Base-by-base conservation (phyloP, 2,113 vertebrate species). In the Noctilio leporinus region DNA sequence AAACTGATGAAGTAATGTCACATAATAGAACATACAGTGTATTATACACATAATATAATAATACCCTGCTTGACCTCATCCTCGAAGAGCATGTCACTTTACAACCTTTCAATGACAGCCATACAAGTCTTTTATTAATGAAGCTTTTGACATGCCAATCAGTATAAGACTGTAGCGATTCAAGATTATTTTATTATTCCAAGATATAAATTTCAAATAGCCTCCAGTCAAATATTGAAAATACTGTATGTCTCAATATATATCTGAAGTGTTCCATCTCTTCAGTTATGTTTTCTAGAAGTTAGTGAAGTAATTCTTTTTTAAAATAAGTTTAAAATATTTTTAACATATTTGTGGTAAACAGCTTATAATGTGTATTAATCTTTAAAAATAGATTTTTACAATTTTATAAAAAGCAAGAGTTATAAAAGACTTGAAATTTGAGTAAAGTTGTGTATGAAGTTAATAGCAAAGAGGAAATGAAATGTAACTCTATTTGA, bases 91-190 rank as follows among this genome's bases (percentile, higher is more conserved):
- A 62, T 89, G 67, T 87, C 70, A 83, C 40, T 93, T 91, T 73
- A 78, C 83, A 93, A 76, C 75, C 57, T 86, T 84, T 86, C 75
- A 22, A 57, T 94, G 94, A 70, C 82, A 96, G 33, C 35, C 64
- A 49, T 78, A 67, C 55, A 93, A 96, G 94, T 51, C 57, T 98
- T 85, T 86, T 82, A 80, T 97, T 90, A 96, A n/a, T 77, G 28
- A 92, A 93, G 95, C 35, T 95, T 96, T 96, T 96, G 97, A 97
- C 45, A 67, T 85, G 88, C 86, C 82, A 95, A 77, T 97, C 96
- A 82, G 83, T 86, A 47, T 65, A 81, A 84, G 35, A 67, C 28
- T 22, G 11, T 38, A 89, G 33, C 35, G 53, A 84, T 45, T 95
- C 26, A 45, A 78, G 33, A 53, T 75, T 80, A 81, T 72, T 81